These are phyloP conservation scores for Piaya cayana DNA, from an alignment of 2,113 vertebrate species.

Conservation along the genomic window DNA sequence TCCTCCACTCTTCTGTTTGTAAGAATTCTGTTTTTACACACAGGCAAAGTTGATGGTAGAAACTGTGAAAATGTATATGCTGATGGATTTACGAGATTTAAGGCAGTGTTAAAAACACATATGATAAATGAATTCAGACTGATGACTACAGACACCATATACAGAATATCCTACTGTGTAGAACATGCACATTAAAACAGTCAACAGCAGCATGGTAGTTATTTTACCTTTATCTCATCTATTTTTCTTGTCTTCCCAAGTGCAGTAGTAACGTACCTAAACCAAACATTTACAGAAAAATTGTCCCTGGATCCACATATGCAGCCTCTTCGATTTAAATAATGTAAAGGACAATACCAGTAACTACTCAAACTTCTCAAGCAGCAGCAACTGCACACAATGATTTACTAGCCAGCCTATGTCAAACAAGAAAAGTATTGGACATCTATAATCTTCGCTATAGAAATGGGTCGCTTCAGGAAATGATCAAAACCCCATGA, in stretches of 20 bases:
- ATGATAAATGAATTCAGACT: neutral
- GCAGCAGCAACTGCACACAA: neutral
- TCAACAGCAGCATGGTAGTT: neutral
- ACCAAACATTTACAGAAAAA: neutral
- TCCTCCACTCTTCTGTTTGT: neutral
- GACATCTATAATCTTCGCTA: neutral
- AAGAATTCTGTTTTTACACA: neutral
- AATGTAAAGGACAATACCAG: neutral
- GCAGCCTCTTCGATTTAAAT: neutral
- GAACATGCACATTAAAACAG: neutral
- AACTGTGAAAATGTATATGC: neutral
- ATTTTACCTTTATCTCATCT: neutral
- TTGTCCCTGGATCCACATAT: neutral
- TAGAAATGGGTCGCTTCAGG: neutral
- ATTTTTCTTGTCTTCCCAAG: neutral
- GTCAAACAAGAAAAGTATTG: neutral
- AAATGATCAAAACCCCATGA: neutral
- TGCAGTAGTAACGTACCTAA: neutral
- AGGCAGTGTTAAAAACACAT: neutral
- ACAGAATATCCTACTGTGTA: neutral
- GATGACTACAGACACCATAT: neutral
- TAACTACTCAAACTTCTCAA: neutral
- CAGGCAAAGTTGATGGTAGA: neutral
- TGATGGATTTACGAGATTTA: neutral
- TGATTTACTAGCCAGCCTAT: neutral